These are phyloP conservation scores for Solenopsis fugax DNA, from an alignment of 1,140 invertebrate genomes.

Conservation along the genomic window DNA sequence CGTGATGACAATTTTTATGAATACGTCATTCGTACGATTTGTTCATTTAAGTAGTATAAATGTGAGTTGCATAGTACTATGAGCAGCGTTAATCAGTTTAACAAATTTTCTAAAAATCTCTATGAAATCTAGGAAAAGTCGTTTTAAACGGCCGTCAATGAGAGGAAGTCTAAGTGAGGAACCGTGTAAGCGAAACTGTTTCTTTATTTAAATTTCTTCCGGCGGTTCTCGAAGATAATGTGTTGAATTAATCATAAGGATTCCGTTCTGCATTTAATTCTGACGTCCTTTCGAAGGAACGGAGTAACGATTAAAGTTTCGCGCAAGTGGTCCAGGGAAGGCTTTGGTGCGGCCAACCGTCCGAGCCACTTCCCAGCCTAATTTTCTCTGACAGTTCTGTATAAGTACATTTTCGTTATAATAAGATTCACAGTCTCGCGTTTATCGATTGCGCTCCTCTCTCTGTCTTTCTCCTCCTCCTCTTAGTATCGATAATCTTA, in stretches of 20 bases:
- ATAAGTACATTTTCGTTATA: conserved; percentile 61
- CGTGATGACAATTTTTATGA: background rate
- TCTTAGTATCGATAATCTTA: conserved; percentile 19
- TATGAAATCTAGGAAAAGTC: background rate
- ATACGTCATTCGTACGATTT: background rate
- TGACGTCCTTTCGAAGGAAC: conserved; percentile 45
- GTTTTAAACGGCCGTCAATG: conserved; percentile 36
- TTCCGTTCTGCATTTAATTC: conserved; percentile 68
- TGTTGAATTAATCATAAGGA: conserved; percentile 78
- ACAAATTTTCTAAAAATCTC: conserved; percentile 35
- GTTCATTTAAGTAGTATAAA: background rate
- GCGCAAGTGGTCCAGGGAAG: conserved; percentile 26
- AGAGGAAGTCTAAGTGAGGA: conserved; percentile 63
- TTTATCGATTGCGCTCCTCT: conserved; percentile 2
- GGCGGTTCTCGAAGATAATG: conserved; percentile 70
- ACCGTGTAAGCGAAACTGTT: conserved; percentile 75
- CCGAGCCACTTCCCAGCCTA: conserved; percentile 50
- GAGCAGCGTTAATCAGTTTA: conserved; percentile 18
- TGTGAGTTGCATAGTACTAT: background rate
- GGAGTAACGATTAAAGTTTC: conserved; percentile 73
- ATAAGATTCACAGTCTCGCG: conserved; percentile 35
- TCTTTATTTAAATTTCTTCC: conserved; percentile 78
- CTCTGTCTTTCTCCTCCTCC: too few relatives aligned
- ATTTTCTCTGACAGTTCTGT: conserved; percentile 58
- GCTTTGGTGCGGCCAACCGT: conserved; percentile 49